Percentiles rank a stretch among this genome's conserved stretches.
Evolutionary conservation across 2,113 vertebrate genomes (phyloP).

Genomic region (Saguinus midas): DNA sequence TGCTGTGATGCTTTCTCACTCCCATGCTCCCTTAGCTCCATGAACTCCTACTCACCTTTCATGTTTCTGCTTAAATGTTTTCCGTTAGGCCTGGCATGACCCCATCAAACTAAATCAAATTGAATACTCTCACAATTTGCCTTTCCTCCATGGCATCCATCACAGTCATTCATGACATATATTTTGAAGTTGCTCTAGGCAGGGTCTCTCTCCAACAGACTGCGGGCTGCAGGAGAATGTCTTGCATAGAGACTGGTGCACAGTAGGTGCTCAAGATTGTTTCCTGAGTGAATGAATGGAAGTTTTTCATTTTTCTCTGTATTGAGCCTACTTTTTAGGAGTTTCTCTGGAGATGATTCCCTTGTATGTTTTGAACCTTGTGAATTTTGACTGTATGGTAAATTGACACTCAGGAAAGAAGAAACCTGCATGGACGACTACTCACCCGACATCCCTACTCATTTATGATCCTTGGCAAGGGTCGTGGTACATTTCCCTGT

Average conservation of each 20-base stretch:
- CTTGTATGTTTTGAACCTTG: neutral
- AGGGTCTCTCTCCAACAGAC: neutral
- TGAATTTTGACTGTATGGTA: neutral
- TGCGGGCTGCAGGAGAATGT: neutral
- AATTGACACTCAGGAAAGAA: neutral
- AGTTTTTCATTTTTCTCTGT: neutral
- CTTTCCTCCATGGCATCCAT: neutral
- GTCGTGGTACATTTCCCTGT: rapidly evolving
- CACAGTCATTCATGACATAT: neutral
- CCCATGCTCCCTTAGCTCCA: neutral
- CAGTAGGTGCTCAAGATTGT: neutral
- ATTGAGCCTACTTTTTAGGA: neutral
- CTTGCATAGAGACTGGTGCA: neutral
- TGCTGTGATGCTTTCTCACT: neutral
- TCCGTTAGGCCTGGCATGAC: neutral
- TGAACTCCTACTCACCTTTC: neutral
- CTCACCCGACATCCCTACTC: neutral
- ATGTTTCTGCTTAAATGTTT: neutral
- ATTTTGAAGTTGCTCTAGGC: neutral
- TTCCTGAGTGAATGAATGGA: neutral
- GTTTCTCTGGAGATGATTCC: neutral
- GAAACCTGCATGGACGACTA: neutral
- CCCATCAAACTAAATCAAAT: neutral
- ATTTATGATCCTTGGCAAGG: too few species aligned
- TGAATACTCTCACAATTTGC: neutral